Evolutionary conservation across 2,888 invertebrate genomes (phyloP).

Genomic region (Volucella bombylans): DNA sequence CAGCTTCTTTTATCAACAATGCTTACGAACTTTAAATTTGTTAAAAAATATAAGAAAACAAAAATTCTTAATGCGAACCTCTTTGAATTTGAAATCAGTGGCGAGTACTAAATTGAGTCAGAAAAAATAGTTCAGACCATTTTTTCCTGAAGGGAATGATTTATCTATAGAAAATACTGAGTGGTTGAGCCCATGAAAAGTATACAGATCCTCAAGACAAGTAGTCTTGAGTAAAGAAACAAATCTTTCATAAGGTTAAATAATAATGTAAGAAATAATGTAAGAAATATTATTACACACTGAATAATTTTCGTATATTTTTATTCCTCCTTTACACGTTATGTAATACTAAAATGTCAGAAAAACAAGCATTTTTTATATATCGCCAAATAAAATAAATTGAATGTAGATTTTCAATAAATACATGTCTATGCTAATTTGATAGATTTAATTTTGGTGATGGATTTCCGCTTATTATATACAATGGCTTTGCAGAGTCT

Average conservation of each 20-base stretch:
- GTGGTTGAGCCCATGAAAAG: too few relatives aligned
- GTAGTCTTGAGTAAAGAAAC: too few relatives aligned
- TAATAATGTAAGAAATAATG: constrained; percentile 47
- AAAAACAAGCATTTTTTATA: constrained; percentile 59
- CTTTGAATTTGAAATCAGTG: too few relatives aligned
- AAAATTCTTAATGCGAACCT: too few relatives aligned
- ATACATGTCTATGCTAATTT: constrained; percentile 74
- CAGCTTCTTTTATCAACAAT: too few relatives aligned
- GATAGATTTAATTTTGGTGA: constrained; percentile 75
- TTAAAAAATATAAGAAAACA: too few relatives aligned
- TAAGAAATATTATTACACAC: constrained; percentile 67
- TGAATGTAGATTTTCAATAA: constrained; percentile 70
- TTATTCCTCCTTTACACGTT: constrained; percentile 49
- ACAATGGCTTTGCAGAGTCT: constrained; percentile 80
- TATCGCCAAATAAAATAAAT: constrained; percentile 58
- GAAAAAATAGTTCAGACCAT: too few relatives aligned
- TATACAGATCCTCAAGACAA: too few relatives aligned
- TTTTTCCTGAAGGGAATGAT: too few relatives aligned
- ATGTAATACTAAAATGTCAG: constrained; percentile 49
- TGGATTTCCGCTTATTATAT: constrained; percentile 79
- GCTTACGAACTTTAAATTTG: too few relatives aligned
- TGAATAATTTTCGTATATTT: constrained; percentile 54
- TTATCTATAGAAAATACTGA: too few relatives aligned
- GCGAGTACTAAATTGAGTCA: too few relatives aligned
- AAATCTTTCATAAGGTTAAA: constrained; percentile 8